Base-by-base conservation (phyloP, 2,113 vertebrate genomes). In the Kryptolebias marmoratus region DNA sequence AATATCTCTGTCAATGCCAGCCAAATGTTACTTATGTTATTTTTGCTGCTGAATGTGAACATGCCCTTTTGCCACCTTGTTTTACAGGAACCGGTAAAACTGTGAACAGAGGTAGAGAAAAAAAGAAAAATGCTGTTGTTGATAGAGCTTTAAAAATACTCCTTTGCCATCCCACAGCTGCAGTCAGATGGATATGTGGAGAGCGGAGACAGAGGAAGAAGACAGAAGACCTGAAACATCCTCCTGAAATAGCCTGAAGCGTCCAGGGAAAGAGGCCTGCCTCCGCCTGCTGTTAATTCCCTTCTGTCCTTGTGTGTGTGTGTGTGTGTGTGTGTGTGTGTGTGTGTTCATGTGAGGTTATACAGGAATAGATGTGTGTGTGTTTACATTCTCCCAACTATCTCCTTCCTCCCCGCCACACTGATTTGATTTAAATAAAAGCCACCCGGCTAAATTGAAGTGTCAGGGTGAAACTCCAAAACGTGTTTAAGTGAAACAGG, bases 161-260 rank as follows among this genome's bases (percentile, higher is more conserved):
- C 63, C 39, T 15, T 9, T 73, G 79, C 68, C 79, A 75, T 88
- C 85, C 77, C 85, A 75, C 55, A 16, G 85, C 81, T 78, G 72
- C 82, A 82, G 77, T 81, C 79, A 79, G 76, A 80, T 72, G 66
- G 83, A 86, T 82, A 48, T 70, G 79, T 48, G 68, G 71, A 60
- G 77, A 75, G 83, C 69, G 57, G 66, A 81, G 76, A 79, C 74
- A 76, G 61, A 68, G 74, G 75, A 80, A 79, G 79, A 87, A 88
- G 83, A 83, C 72, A 54, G 82, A 73, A 13, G 79, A 86, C 87
- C 87, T 86, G 81, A 88, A 89, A 90, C 84, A 87, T 83, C 82
- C 84, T 87, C 79, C 77, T 87, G 84, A 91, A 89, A 91, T 84
- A 87, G 87, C 88, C 77, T 7, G 30, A 32, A 83, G 87, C 87